Evolutionary conservation across 2,888 invertebrate genomes (phyloP), one percentile per base, ranked within the genome.

Genomic region (Drosophila cognata): DNA sequence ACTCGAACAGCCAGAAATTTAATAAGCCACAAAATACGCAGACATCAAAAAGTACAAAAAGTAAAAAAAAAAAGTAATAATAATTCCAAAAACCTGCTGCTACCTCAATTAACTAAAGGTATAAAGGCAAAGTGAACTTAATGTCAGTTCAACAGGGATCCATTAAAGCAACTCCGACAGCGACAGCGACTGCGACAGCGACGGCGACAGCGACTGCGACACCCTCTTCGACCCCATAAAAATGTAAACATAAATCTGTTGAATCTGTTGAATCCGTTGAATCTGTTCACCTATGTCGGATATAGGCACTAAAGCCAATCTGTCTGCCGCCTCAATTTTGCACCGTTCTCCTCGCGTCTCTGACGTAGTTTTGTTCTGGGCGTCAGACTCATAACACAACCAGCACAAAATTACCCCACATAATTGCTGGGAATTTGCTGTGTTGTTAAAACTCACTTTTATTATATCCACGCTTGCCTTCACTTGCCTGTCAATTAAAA

Each of bases 71-170:
- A 35, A 41, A 33, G 18, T 29, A 29, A 18, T 56, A 50, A 66
- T 43, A 76, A 71, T 71, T 75, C 56, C 56, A 57, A 71, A 83
- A 83, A 86, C 83, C 83, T 84, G 86, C 84, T 83, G 71, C 52
- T 72, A 69, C 72, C 77, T 84, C 84, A 84, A 84, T 84, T 84
- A 82, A 74, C 71, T 70, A 60, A 81, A 72, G 68, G 62, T 70
- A 74, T 70, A 68, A 79, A 69, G 71, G 52, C 61, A 65, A 78
- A 76, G 48, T 77, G 62, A 79, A 74, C 77, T 74, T 63, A 46
- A 74, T 68, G 77, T 74, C 77, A 59, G 80, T 57, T 80, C 65
- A 77, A 70, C 57, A 58, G 68, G 50, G 56, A 36, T 74, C 56
- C 77, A 79, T 77, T 79, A 74, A 79, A 71, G 53, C 76, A 50